Evolutionary conservation across 2,797 vertebrate species (phyloP).

Genomic region (Thripadectes ignobilis): DNA sequence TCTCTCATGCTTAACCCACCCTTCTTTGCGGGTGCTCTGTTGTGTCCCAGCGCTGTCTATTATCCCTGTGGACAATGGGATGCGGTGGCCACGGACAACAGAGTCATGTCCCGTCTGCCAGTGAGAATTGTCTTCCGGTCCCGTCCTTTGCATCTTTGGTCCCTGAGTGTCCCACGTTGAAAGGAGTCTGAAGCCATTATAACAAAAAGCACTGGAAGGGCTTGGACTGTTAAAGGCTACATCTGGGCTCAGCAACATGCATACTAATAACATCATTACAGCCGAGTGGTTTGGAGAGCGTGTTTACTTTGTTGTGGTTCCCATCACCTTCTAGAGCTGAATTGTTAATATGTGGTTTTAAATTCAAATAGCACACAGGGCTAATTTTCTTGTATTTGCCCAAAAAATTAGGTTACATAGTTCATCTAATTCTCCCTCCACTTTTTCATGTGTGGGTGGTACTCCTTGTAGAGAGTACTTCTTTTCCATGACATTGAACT

Average conservation of each 20-base stretch:
- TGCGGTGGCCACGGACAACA: conserved; percentile 45
- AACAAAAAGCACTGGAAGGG: conserved; percentile 84
- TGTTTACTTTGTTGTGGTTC: conserved; percentile 92
- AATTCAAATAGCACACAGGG: conserved; percentile 92
- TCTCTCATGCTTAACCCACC: background rate
- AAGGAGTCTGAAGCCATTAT: conserved; percentile 83
- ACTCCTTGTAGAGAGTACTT: conserved; percentile 86
- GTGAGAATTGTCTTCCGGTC: conserved; percentile 74
- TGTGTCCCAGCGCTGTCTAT: conserved; percentile 59
- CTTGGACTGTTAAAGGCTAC: conserved; percentile 92
- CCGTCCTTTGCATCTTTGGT: conserved; percentile 68
- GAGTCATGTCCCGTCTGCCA: conserved; percentile 77
- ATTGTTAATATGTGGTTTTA: conserved; percentile 88
- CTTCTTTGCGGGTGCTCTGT: conserved; percentile 47
- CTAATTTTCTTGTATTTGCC: conserved; percentile 92
- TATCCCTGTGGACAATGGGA: conserved; percentile 69
- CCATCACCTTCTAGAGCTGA: conserved; percentile 86
- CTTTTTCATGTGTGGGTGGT: conserved; percentile 89
- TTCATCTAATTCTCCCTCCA: conserved; percentile 86
- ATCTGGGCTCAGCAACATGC: conserved; percentile 93
- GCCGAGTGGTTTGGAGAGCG: conserved; percentile 85
- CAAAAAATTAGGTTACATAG: conserved; percentile 90
- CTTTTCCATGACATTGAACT: conserved; percentile 98
- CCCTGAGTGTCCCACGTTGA: conserved; percentile 75
- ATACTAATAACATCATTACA: conserved; percentile 96